phyloP scores from a whole-genome alignment of 1,140 invertebrate genomes.

The Ditylenchus dipsaci region DNA sequence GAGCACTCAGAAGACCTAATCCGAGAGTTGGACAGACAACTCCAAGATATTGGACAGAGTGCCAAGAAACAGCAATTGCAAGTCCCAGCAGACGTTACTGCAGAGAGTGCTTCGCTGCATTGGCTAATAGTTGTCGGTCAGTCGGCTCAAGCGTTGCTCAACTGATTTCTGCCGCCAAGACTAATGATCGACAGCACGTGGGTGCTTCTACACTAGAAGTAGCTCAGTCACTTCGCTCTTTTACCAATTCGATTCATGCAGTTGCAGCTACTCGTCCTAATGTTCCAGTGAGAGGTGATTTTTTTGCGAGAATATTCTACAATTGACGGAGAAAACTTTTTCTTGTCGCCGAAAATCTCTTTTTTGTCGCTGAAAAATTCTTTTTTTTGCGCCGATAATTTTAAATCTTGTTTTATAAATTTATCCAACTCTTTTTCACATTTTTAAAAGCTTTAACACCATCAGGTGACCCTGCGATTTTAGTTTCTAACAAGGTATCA shows the following conservation, averaged over 20 bases:
- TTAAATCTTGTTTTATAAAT: not conserved
- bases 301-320: no score
- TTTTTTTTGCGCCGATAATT: no score
- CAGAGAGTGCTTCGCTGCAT: slow-evolving; percentile 27
- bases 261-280: slow-evolving; percentile 68
- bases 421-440: not conserved
- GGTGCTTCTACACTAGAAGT: slow-evolving; percentile 76
- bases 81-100: slow-evolving; percentile 78
- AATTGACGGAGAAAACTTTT: no score
- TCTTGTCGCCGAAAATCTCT: no score
- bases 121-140: slow-evolving; percentile 69
- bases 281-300: slow-evolving; percentile 64
- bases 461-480: no score
- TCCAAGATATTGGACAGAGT: slow-evolving; percentile 62
- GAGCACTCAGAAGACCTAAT: slow-evolving; percentile 65
- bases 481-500: no score
- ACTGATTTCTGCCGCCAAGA: slow-evolving; percentile 75
- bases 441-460: no score
- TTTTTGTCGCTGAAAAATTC: no score
- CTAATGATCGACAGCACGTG: slow-evolving; percentile 76
- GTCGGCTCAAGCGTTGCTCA: slow-evolving; percentile 71
- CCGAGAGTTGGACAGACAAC: slow-evolving; percentile 72
- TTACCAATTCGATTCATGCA: slow-evolving; percentile 70
- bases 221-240: slow-evolving; percentile 69
- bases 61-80: slow-evolving; percentile 69